Conservation (phyloP, 2,797 vertebrate genomes). For the Nothura maculosa region DNA sequence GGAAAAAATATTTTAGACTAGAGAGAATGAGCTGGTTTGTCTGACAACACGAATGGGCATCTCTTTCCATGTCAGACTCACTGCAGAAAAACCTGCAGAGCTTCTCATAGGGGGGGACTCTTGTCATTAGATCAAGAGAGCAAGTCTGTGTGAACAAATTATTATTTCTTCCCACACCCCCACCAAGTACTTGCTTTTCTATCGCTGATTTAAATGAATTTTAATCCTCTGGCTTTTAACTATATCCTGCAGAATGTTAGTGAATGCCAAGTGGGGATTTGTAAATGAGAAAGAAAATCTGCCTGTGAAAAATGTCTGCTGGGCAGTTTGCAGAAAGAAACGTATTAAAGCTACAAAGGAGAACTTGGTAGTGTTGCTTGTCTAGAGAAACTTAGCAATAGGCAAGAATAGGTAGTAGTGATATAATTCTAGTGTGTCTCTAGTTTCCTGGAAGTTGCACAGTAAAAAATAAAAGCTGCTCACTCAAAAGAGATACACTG, state of each 20-base stretch:
- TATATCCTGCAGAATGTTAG: not conserved
- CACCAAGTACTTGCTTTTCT: not conserved
- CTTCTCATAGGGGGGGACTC: not conserved
- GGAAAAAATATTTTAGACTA: not conserved
- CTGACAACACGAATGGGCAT: slow-evolving; percentile 5
- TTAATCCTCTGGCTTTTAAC: not conserved
- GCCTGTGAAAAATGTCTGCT: not conserved
- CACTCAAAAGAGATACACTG: not conserved
- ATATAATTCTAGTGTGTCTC: not conserved
- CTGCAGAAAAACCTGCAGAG: slow-evolving; percentile 10
- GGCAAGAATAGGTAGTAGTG: not conserved
- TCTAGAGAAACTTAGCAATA: not conserved
- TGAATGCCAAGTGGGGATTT: not conserved
- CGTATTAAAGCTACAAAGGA: not conserved
- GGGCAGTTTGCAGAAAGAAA: not conserved
- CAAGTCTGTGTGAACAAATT: not conserved
- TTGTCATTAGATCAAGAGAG: not conserved
- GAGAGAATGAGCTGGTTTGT: not conserved
- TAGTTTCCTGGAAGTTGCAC: not conserved
- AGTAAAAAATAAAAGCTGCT: not conserved
- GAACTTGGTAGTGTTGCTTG: not conserved
- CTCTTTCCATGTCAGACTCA: slow-evolving; percentile 35
- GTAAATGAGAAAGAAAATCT: not conserved
- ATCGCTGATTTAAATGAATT: not conserved
- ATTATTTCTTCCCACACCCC: not conserved